phyloP scores from a whole-genome alignment of 1,140 invertebrate species.

The Drosophila erecta region DNA sequence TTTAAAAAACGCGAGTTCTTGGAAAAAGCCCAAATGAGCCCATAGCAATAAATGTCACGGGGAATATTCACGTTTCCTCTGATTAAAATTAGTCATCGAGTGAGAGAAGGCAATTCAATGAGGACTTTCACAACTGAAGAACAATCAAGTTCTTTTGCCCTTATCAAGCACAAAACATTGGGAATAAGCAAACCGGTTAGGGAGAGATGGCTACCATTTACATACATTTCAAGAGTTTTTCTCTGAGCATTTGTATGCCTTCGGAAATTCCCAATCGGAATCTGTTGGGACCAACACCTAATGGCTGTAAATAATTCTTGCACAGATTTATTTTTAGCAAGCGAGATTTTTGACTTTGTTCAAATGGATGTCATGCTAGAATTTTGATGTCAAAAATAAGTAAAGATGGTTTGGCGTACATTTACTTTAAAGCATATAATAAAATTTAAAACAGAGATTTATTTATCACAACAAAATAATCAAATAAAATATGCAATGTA shows the following conservation, averaged over 20 bases:
- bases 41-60: conserved; percentile 32
- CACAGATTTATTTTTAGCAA: conserved; percentile 26
- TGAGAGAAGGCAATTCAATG: background rate
- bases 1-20: conserved; percentile 47
- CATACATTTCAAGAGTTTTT: conserved; percentile 2
- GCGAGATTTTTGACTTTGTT: conserved; percentile 22
- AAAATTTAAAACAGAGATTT: no score
- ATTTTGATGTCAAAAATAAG: background rate
- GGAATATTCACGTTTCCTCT: conserved; percentile 23
- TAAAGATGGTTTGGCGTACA: background rate
- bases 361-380: background rate
- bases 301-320: conserved; percentile 5
- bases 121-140: conserved; percentile 36
- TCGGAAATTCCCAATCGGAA: conserved; percentile 1
- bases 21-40: conserved; percentile 44
- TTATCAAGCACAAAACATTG: conserved; percentile 18
- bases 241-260: conserved; percentile 10
- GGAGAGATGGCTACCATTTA: conserved; percentile 6
- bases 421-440: no score
- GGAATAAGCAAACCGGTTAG: conserved; percentile 33
- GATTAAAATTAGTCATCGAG: conserved; percentile 24
- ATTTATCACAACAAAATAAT: no score
- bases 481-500: no score
- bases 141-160: conserved; percentile 7
- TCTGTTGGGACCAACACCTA: conserved; percentile 14